phyloP scores from a whole-genome alignment of 2,797 vertebrate species.

The Pangasius krempfi region DNA sequence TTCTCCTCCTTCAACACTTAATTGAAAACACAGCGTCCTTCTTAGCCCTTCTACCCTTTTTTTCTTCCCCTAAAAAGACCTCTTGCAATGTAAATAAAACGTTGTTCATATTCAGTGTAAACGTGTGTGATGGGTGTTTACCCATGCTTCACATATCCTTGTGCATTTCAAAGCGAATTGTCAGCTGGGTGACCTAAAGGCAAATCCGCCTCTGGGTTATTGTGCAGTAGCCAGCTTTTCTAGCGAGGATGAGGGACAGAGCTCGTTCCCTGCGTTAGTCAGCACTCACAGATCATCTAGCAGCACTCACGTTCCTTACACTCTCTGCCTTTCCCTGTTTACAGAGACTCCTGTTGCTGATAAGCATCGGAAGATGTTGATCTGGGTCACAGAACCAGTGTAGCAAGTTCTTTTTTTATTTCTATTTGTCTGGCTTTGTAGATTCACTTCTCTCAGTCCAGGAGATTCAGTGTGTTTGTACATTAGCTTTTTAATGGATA shows the following conservation, averaged over 20 bases:
- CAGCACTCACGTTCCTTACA: not conserved
- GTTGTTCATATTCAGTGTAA: not conserved
- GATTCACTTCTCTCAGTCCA: not conserved
- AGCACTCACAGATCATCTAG: constrained; percentile 27
- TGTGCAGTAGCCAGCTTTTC: constrained; percentile 2
- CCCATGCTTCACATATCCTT: not conserved
- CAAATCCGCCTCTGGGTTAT: constrained; percentile 2
- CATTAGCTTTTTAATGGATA: too few species aligned
- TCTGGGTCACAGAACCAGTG: constrained; percentile 36
- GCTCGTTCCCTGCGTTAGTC: constrained; percentile 10
- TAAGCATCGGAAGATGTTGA: constrained; percentile 42
- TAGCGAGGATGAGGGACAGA: not conserved
- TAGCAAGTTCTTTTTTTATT: constrained; percentile 19
- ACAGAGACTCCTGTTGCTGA: constrained; percentile 19
- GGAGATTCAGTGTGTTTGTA: not conserved
- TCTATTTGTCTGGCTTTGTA: not conserved
- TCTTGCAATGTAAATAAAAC: not conserved
- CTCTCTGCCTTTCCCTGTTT: constrained; percentile 10
- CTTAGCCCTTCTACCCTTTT: not conserved
- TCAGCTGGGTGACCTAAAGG: not conserved
- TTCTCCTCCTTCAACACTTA: not conserved
- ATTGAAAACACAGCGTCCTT: constrained; percentile 11
- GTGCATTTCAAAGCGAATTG: not conserved
- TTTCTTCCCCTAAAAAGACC: not conserved
- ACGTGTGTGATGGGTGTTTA: not conserved